phyloP scores from a whole-genome alignment of 2,797 vertebrate species.

The Ambastaia sidthimunki region DNA sequence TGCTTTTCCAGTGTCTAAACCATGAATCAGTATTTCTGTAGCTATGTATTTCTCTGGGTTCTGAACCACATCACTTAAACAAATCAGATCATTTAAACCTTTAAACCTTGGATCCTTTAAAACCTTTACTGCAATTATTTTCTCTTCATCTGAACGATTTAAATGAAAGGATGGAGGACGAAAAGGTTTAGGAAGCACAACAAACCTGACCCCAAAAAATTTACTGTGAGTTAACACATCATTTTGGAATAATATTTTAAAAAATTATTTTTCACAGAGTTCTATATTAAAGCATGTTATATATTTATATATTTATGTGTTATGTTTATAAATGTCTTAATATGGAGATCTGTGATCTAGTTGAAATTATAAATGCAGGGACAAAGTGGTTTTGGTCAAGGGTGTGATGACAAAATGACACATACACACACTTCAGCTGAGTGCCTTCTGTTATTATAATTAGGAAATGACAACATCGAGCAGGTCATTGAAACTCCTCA shows the following conservation, averaged over 20 bases:
- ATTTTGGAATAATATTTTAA: conserved; percentile 43
- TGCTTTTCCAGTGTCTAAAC: conserved; percentile 40
- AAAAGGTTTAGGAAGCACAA: conserved; percentile 52
- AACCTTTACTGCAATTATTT: conserved; percentile 56
- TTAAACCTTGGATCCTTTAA: conserved; percentile 37
- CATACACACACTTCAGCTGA: neutral
- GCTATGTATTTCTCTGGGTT: conserved; percentile 47
- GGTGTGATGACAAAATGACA: neutral
- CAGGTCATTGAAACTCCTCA: conserved; percentile 5
- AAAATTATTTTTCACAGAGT: conserved; percentile 43
- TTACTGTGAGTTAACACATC: conserved; percentile 41
- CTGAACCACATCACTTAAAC: conserved; percentile 53
- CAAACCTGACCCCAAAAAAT: conserved; percentile 47
- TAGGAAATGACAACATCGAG: conserved; percentile 11
- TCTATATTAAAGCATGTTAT: conserved; percentile 17
- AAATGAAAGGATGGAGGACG: conserved; percentile 57
- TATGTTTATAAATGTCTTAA: neutral
- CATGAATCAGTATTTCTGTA: conserved; percentile 50
- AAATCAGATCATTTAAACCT: conserved; percentile 40
- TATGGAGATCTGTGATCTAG: conserved; percentile 2
- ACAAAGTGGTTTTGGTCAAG: neutral
- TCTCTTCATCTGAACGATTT: conserved; percentile 53
- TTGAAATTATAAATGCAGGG: neutral
- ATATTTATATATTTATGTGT: too few species aligned
- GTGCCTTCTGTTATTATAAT: conserved; percentile 8